Evolutionary conservation across 2,888 invertebrate species (phyloP), one percentile per base, ranked within the genome.

Genomic region (Eulithis testata): DNA sequence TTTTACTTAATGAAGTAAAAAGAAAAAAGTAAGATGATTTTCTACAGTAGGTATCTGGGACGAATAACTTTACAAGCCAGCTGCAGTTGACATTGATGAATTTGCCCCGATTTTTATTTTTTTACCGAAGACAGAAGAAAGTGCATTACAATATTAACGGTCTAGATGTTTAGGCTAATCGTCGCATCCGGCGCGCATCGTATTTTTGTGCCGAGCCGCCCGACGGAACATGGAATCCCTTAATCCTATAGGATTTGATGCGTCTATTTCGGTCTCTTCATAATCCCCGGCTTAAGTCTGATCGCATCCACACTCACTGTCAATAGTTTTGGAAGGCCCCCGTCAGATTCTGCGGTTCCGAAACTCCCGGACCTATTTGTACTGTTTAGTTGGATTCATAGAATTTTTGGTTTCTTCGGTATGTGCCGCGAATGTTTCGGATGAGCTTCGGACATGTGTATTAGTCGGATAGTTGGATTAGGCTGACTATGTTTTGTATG

Each of bases 231-330:
- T 85, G 77, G 85, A 83, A 93, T 91, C 92, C 88, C 88, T 90
- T 93, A 93, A 93, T 92, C 93, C 93, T 81, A 70, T 80, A 83
- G 93, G 90, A 92, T 93, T 91, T 88, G 86, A 91, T 88, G 87
- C 91, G 89, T 92, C 93, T 93, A 93, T 93, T 93, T 93, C 87
- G 92, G 93, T 91, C 91, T 89, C 87, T 87, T 92, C 90, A 91
- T 92, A 93, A 93, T 92, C 92, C 92, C 82, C 60, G 82, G 91
- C 90, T 93, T 93, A 93, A 89, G 89, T 86, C 85, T 91, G 93
- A 93, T 93, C 90, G 92, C 90, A 90, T 91, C 93, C 93, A 92
- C 91, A 91, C 91, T 89, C 89, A 89, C 92, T 92, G 93, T 93
- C 93, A 92, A 93, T 93, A 93, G 93, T 93, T 93, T 90, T 82